These are phyloP conservation scores for Montipora sp. DNA, from an alignment of 64 coral and sea anemone genomes.

Conservation along the genomic window DNA sequence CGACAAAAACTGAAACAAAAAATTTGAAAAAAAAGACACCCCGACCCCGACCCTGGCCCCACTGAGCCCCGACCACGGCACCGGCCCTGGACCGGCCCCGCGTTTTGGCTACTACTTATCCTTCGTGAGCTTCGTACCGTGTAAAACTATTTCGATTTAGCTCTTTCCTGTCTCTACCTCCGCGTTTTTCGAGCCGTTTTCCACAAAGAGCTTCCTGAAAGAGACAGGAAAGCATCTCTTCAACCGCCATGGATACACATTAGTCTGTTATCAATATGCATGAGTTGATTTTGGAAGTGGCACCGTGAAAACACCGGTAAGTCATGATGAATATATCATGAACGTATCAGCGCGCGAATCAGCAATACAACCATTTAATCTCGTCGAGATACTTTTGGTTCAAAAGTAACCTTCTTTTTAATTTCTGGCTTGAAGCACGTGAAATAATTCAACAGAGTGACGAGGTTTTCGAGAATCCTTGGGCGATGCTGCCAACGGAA, in stretches of 20 bases:
- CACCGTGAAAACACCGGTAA: slow-evolving; percentile 49
- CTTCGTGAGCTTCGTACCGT: too few species aligned
- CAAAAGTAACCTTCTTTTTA: slow-evolving; percentile 6
- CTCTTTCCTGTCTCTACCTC: too few species aligned
- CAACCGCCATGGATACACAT: background rate
- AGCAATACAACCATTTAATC: background rate
- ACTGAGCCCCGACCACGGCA: too few species aligned
- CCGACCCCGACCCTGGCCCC: too few species aligned
- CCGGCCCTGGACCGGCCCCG: too few species aligned
- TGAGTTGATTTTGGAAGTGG: slow-evolving; percentile 23
- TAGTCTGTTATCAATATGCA: slow-evolving; percentile 35
- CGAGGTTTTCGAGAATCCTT: background rate
- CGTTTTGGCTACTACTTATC: too few species aligned
- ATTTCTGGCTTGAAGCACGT: background rate
- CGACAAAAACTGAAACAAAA: too few species aligned
- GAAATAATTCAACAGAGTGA: background rate
- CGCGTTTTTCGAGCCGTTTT: too few species aligned
- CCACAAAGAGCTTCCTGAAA: too few species aligned
- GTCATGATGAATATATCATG: slow-evolving; percentile 44
- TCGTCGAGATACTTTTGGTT: background rate
- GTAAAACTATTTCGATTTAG: too few species aligned
- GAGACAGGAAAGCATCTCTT: background rate
- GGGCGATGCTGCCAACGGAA: background rate
- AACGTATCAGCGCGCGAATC: slow-evolving; percentile 10
- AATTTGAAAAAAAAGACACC: too few species aligned